These are phyloP conservation scores for Meandrina meandrites DNA, from an alignment of 92 coral and sea anemone species.

Conservation along the genomic window DNA sequence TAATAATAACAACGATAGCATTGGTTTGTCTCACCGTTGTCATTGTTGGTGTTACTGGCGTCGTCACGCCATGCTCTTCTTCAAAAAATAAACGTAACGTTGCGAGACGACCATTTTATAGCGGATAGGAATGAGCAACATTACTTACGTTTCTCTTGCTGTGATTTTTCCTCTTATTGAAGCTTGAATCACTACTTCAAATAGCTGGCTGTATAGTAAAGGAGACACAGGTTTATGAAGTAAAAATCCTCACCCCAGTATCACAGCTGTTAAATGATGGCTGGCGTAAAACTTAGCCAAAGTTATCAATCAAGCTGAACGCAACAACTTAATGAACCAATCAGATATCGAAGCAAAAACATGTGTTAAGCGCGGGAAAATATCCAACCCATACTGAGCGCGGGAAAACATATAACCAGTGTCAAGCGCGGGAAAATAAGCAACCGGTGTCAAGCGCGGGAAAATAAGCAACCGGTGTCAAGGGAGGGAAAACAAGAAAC, in stretches of 20 bases:
- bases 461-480: neutral
- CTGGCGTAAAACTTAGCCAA: neutral
- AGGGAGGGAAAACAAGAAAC: neutral
- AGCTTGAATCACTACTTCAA: conserved; percentile 95
- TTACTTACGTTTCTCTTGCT: conserved; percentile 88
- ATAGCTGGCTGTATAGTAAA: conserved; percentile 70
- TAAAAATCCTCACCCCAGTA: neutral
- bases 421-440: neutral
- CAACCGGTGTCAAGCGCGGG: neutral
- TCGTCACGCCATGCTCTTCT: neutral
- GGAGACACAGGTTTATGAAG: neutral
- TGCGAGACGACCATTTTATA: neutral
- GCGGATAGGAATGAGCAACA: neutral
- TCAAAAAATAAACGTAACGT: neutral
- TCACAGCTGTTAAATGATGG: too few species aligned
- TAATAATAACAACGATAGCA: neutral
- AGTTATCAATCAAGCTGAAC: neutral
- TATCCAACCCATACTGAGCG: neutral
- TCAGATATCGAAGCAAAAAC: neutral
- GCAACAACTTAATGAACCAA: neutral
- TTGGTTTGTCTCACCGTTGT: too few species aligned
- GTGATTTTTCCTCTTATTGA: conserved; percentile 82
- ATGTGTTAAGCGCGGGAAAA: neutral
- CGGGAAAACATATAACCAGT: conserved; percentile 10
- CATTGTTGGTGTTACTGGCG: neutral